Evolutionary conservation across 2,113 vertebrate species (phyloP).

Genomic region (Deroptyus accipitrinus): DNA sequence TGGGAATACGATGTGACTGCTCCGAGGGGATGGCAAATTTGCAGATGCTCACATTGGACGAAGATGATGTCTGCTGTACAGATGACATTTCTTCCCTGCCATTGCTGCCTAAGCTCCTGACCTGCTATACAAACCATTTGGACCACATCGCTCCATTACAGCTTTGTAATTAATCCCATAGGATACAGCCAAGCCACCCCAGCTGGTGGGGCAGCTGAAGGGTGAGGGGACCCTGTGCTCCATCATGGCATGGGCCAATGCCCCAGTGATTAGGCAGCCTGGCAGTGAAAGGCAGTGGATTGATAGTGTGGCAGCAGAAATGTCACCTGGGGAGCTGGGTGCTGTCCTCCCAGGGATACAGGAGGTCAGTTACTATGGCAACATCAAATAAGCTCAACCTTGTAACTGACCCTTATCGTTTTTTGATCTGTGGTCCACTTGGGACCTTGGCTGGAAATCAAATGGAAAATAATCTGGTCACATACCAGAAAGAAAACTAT

Average conservation of each 20-base stretch:
- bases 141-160: not conserved
- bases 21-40: not conserved
- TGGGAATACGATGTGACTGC: not conserved
- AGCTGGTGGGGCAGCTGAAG: not conserved
- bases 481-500: conserved; percentile 82
- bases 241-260: not conserved
- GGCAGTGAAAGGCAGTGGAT: conserved; percentile 75
- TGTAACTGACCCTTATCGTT: conserved; percentile 96
- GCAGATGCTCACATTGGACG: not conserved
- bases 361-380: conserved; percentile 96
- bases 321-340: conserved; percentile 84
- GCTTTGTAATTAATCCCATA: conserved; percentile 76
- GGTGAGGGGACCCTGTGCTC: accelerated
- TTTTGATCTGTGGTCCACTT: conserved; percentile 84
- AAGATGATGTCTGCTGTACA: accelerated
- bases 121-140: not conserved
- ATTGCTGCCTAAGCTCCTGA: not conserved
- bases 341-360: conserved; percentile 87
- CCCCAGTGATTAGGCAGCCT: conserved; percentile 72
- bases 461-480: conserved; percentile 85
- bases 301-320: conserved; percentile 84
- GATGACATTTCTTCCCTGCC: not conserved
- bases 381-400: conserved; percentile 84
- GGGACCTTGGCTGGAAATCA: conserved; percentile 82
- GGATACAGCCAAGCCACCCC: conserved; percentile 57